These are phyloP conservation scores for Lycocorax pyrrhopterus DNA, from an alignment of 2,113 vertebrate genomes.

Conservation along the genomic window DNA sequence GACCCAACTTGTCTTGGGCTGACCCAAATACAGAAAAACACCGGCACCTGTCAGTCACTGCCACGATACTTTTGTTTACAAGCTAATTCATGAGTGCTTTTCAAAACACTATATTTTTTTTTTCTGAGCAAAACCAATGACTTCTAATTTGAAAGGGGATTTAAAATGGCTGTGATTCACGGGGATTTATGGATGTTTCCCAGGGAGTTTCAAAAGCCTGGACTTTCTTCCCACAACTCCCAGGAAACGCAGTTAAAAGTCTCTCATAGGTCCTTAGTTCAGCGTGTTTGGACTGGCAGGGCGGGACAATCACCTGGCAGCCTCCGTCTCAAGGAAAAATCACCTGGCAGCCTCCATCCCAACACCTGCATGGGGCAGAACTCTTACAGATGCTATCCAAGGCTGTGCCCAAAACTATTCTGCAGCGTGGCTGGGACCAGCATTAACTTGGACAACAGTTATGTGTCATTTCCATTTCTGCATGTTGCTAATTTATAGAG, in stretches of 20 bases:
- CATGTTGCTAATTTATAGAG: neutral
- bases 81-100: neutral
- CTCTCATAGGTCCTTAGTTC: neutral
- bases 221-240: constrained; percentile 20
- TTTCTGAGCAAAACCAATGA: neutral
- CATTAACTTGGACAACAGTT: neutral
- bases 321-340: neutral
- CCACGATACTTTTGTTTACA: neutral
- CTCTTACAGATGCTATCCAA: neutral
- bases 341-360: neutral
- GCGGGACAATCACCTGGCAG: neutral
- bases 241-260: neutral
- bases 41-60: neutral
- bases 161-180: neutral
- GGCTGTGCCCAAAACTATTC: neutral
- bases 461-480: neutral
- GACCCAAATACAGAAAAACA: neutral
- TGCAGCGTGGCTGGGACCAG: neutral
- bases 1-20: neutral
- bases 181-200: neutral
- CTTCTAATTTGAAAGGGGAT: constrained; percentile 22
- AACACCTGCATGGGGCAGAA: neutral
- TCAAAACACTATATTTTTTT: neutral
- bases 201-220: neutral
- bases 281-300: neutral